Evolutionary conservation across 2,888 invertebrate species (phyloP).

Genomic region (Argyresthia albistria): DNA sequence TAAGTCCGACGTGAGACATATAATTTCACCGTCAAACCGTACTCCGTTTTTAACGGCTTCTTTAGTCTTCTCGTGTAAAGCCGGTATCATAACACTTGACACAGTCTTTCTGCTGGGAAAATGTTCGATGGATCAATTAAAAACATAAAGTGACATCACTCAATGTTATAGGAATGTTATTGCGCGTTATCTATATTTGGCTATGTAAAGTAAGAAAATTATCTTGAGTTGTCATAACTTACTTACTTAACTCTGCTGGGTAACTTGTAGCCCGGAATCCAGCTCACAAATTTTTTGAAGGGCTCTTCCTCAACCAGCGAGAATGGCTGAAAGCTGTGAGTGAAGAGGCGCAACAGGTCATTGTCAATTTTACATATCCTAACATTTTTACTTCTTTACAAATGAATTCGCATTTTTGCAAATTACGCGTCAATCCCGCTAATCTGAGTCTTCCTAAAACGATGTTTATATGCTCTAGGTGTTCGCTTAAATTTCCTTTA

Average conservation of each 20-base stretch:
- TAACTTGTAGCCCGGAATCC: conserved; percentile 9
- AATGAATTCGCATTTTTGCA: conserved; percentile 8
- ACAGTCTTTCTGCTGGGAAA: conserved; percentile 10
- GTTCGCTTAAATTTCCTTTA: neutral
- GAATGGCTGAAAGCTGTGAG: neutral
- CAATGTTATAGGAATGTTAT: too few relatives aligned
- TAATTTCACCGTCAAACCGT: conserved; percentile 3
- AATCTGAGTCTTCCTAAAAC: conserved; percentile 5
- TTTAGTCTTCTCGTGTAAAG: conserved; percentile 7
- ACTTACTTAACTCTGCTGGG: too few relatives aligned
- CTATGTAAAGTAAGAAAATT: too few relatives aligned
- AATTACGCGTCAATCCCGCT: conserved; percentile 9
- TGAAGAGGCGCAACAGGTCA: neutral
- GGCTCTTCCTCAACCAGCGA: neutral
- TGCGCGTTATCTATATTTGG: too few relatives aligned
- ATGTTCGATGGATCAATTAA: too few relatives aligned
- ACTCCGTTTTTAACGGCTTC: conserved; percentile 8
- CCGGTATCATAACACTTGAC: conserved; percentile 8
- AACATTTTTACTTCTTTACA: conserved; percentile 7
- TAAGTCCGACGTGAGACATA: conserved; percentile 14
- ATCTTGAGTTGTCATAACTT: too few relatives aligned
- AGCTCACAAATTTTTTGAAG: conserved; percentile 6
- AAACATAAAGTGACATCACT: too few relatives aligned
- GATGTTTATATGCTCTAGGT: conserved; percentile 7
- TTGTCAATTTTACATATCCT: neutral